phyloP scores from a whole-genome alignment of 2,113 vertebrate species.

The Pedetes capensis region DNA sequence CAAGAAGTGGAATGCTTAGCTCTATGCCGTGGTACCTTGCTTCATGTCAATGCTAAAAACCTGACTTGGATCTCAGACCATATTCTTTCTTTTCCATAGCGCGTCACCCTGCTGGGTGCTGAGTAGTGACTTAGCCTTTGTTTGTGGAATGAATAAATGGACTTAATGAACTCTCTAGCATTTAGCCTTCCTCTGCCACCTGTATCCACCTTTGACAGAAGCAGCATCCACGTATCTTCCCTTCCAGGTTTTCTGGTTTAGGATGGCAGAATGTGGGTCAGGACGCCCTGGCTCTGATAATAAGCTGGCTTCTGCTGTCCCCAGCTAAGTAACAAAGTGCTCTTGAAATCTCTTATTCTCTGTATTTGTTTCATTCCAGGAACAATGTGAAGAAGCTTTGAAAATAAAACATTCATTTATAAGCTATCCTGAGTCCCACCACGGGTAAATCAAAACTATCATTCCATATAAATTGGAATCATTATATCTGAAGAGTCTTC shows the following conservation, averaged over 20 bases:
- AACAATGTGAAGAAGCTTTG: background rate
- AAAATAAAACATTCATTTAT: background rate
- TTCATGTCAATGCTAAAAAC: too few relatives aligned
- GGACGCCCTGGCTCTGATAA: background rate
- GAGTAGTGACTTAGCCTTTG: accelerated
- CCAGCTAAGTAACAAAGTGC: background rate
- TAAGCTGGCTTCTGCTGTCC: background rate
- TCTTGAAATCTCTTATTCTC: background rate
- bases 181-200: background rate
- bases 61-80: too few relatives aligned
- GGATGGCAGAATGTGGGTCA: accelerated
- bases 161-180: too few relatives aligned
- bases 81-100: accelerated
- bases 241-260: background rate
- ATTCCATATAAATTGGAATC: slow-evolving; percentile 9
- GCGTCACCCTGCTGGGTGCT: accelerated
- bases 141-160: too few relatives aligned
- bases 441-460: slow-evolving; percentile 31
- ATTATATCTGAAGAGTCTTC: slow-evolving; percentile 37
- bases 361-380: background rate
- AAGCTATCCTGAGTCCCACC: slow-evolving; percentile 15
- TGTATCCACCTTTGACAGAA: accelerated
- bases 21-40: too few relatives aligned
- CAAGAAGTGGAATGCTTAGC: background rate
- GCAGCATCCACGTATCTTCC: accelerated